Percentiles rank a stretch among this genome's conserved stretches.
phyloP scores from a whole-genome alignment of 2,888 invertebrate species.

The Lycaena phlaeas region DNA sequence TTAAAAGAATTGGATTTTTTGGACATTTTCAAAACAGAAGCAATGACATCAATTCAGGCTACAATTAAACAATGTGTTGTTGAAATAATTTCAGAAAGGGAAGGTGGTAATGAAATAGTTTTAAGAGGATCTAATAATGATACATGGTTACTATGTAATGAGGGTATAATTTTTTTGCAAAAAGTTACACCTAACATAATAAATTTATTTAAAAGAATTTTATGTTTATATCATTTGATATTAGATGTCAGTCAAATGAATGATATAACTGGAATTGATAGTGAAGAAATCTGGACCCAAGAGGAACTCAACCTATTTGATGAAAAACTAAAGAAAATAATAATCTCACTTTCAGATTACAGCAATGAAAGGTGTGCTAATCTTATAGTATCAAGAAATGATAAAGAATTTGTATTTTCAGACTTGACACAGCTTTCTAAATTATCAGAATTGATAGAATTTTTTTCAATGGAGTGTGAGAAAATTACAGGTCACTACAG shows the following conservation, averaged over 20 bases:
- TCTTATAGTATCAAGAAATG: constrained; percentile 84
- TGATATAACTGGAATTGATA: constrained; percentile 71
- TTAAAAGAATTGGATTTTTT: constrained; percentile 92
- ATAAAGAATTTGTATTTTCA: constrained; percentile 80
- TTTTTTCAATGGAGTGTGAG: constrained; percentile 84
- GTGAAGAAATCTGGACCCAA: constrained; percentile 79
- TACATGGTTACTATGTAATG: constrained; percentile 74
- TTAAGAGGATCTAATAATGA: constrained; percentile 57
- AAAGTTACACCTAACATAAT: constrained; percentile 77
- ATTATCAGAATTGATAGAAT: constrained; percentile 83
- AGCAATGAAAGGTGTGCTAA: constrained; percentile 94
- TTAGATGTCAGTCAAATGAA: constrained; percentile 79
- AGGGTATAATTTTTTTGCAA: constrained; percentile 79
- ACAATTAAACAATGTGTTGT: constrained; percentile 91
- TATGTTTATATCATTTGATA: constrained; percentile 83
- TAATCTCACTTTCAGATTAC: constrained; percentile 89
- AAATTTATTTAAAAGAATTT: constrained; percentile 81
- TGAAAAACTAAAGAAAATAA: constrained; percentile 81
- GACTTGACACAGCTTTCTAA: constrained; percentile 82
- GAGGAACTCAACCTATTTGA: constrained; percentile 80
- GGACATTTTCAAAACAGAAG: constrained; percentile 89
- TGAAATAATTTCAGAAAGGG: constrained; percentile 73
- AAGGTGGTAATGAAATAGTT: constrained; percentile 58
- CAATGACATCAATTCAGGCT: constrained; percentile 89
- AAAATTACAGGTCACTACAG: constrained; percentile 82